A percentile compares a stretch with the other conserved stretches of the same genome.
These are phyloP conservation scores for Hymenopus coronatus DNA, from an alignment of 2,888 invertebrate genomes.

Conservation along the genomic window DNA sequence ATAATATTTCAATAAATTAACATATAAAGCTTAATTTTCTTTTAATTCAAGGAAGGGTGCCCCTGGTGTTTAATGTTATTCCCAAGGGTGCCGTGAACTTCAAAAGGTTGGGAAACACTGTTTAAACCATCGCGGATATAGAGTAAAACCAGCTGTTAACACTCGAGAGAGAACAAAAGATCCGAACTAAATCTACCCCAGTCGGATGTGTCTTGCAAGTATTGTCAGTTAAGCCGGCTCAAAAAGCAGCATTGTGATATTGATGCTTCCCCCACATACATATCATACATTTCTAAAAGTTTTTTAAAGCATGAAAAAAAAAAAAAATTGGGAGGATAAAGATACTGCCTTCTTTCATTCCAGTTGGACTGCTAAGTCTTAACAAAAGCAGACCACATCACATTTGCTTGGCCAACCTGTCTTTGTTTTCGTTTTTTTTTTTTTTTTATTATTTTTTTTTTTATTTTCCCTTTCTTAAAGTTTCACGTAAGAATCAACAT, in stretches of 20 bases:
- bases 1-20: too few relatives aligned
- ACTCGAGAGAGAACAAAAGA: not conserved
- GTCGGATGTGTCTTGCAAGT: not conserved
- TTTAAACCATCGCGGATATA: too few relatives aligned
- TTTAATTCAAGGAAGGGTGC: too few relatives aligned
- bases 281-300: not conserved
- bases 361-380: not conserved
- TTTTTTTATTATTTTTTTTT: not conserved
- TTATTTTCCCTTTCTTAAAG: too few relatives aligned
- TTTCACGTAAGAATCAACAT: too few relatives aligned
- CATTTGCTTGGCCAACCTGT: not conserved
- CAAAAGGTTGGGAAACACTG: too few relatives aligned
- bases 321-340: not conserved
- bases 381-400: not conserved
- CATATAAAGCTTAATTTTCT: too few relatives aligned
- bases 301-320: not conserved
- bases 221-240: not conserved
- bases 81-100: too few relatives aligned
- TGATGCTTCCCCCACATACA: not conserved
- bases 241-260: not conserved
- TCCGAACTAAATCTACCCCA: not conserved
- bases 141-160: not conserved
- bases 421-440: too few relatives aligned
- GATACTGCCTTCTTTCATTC: not conserved
- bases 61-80: too few relatives aligned